A percentile compares a stretch with the other conserved stretches of the same genome.
Evolutionary conservation across 2,113 vertebrate genomes (phyloP).

Genomic region (Athene noctua): DNA sequence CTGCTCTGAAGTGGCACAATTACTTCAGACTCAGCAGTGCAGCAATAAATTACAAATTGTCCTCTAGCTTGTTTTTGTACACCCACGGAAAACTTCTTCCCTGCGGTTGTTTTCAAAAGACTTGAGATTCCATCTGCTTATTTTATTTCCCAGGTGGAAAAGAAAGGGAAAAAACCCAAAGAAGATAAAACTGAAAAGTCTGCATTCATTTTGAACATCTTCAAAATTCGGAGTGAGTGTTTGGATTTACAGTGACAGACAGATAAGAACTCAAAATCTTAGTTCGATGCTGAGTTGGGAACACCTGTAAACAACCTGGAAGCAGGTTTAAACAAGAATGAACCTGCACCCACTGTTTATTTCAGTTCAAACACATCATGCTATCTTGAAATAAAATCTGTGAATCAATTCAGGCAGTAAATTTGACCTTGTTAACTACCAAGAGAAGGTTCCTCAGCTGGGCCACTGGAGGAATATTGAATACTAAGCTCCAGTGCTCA

Average conservation of each 20-base stretch:
- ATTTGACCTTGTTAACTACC: not conserved
- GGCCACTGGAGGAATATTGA: not conserved
- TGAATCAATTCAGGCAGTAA: not conserved
- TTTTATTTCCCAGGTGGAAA: constrained; percentile 26
- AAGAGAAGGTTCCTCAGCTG: not conserved
- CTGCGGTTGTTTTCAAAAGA: not conserved
- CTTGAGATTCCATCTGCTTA: constrained; percentile 37
- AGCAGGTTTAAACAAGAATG: not conserved
- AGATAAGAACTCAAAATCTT: not conserved
- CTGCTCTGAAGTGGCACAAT: not conserved
- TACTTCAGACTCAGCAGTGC: constrained; percentile 27
- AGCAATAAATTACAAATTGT: constrained; percentile 42
- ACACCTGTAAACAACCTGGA: not conserved
- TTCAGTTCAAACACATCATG: not conserved
- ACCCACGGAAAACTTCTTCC: not conserved
- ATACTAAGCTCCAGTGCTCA: not conserved
- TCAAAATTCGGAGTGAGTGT: not conserved
- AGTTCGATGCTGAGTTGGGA: not conserved
- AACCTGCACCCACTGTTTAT: not conserved
- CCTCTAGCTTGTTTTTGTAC: constrained; percentile 36
- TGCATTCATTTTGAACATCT: not conserved
- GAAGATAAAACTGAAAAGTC: not conserved
- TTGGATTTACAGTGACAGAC: not conserved
- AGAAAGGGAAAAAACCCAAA: not conserved
- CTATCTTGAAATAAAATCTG: not conserved